phyloP scores from a whole-genome alignment of 2,113 vertebrate species.

The Pelvicachromis taeniatus region DNA sequence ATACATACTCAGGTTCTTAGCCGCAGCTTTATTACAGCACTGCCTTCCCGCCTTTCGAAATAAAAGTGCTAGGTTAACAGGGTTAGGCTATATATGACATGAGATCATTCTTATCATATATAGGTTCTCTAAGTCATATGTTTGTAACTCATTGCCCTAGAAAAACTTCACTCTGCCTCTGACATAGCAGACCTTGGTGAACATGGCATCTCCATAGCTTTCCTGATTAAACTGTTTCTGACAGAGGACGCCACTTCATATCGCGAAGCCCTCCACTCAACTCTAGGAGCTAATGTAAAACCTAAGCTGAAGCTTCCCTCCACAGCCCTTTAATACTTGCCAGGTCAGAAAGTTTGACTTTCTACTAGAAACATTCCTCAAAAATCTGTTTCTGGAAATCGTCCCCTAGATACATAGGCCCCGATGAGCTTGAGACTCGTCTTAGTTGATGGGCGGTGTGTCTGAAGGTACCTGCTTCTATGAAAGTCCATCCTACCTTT shows the following conservation, averaged over 20 bases:
- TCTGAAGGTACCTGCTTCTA: background rate
- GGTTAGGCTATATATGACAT: background rate
- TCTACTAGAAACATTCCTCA: background rate
- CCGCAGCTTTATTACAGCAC: background rate
- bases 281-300: background rate
- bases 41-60: background rate
- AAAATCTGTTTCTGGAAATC: background rate
- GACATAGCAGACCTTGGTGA: background rate
- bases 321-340: background rate
- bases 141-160: background rate
- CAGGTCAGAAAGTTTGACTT: background rate
- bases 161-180: background rate
- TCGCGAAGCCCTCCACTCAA: background rate
- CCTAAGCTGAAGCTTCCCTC: background rate
- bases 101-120: background rate
- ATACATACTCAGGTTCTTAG: background rate
- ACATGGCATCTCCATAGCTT: background rate
- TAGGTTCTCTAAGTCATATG: background rate
- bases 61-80: background rate
- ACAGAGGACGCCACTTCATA: background rate
- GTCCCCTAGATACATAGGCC: background rate
- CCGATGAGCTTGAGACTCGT: background rate
- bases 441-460: background rate
- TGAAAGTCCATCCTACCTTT: background rate
- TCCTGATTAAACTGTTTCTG: background rate